Conservation (phyloP, 2,797 vertebrate species). For the Pipistrellus pipistrellus region DNA sequence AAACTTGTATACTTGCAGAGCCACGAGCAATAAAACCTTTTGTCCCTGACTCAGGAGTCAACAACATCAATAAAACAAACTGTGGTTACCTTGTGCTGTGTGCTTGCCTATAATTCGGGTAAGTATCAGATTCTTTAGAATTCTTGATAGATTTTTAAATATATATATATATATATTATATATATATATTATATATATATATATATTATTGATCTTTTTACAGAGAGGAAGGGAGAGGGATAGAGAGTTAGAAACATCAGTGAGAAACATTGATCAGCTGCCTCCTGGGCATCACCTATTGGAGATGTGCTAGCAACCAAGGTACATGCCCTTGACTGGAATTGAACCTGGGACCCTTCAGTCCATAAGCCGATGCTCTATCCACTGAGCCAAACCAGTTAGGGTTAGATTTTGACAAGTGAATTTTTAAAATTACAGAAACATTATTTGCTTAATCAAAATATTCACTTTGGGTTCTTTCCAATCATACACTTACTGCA, state of each 20-base stretch:
- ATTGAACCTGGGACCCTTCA: too few species aligned
- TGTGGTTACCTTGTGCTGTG: background rate
- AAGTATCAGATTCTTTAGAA: background rate
- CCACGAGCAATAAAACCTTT: background rate
- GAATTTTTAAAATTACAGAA: background rate
- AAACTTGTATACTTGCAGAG: background rate
- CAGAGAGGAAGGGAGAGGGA: too few species aligned
- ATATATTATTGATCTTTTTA: too few species aligned
- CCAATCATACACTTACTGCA: background rate
- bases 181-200: too few species aligned
- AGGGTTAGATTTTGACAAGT: background rate
- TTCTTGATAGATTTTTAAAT: background rate
- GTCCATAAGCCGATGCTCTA: too few species aligned
- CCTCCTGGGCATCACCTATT: too few species aligned
- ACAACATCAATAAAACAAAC: background rate
- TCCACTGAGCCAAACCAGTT: too few species aligned
- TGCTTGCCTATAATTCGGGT: background rate
- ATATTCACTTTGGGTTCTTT: background rate
- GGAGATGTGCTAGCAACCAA: too few species aligned
- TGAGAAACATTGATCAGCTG: too few species aligned
- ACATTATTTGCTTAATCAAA: background rate
- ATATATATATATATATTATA: too few species aligned
- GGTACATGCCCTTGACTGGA: too few species aligned
- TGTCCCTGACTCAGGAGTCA: background rate
- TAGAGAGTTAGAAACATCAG: too few species aligned